Conservation (phyloP, 2,797 vertebrate genomes). For the Poecile montanus region DNA sequence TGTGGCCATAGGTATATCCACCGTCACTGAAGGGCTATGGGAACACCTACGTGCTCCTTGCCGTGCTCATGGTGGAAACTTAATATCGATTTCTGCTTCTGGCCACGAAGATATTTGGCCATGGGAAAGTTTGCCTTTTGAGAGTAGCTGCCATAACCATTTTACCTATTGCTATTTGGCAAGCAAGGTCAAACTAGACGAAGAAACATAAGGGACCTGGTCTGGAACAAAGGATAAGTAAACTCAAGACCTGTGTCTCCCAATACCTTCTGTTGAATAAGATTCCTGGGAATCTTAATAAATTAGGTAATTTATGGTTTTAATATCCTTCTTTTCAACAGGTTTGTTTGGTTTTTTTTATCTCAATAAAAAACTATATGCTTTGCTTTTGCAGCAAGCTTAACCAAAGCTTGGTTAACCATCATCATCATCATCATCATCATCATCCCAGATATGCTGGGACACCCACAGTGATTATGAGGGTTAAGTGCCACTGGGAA, state of each 20-base stretch:
- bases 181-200: background rate
- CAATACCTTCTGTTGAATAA: background rate
- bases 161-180: background rate
- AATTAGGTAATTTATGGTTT: background rate
- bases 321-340: background rate
- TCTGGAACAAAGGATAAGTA: background rate
- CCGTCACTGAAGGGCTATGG: background rate
- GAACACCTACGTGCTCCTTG: rapidly evolving
- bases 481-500: background rate
- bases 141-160: background rate
- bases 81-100: background rate
- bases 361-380: background rate
- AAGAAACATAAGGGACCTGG: background rate
- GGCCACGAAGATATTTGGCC: background rate
- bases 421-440: too few relatives aligned
- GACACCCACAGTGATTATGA: background rate
- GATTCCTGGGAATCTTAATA: background rate
- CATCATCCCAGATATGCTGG: background rate
- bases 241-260: background rate
- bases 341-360: background rate
- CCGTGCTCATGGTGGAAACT: background rate
- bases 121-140: background rate
- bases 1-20: background rate
- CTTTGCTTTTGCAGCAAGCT: background rate
- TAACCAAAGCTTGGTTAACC: background rate